Evolutionary conservation across 2,888 invertebrate genomes (phyloP).

Genomic region (Orthosia gothica): DNA sequence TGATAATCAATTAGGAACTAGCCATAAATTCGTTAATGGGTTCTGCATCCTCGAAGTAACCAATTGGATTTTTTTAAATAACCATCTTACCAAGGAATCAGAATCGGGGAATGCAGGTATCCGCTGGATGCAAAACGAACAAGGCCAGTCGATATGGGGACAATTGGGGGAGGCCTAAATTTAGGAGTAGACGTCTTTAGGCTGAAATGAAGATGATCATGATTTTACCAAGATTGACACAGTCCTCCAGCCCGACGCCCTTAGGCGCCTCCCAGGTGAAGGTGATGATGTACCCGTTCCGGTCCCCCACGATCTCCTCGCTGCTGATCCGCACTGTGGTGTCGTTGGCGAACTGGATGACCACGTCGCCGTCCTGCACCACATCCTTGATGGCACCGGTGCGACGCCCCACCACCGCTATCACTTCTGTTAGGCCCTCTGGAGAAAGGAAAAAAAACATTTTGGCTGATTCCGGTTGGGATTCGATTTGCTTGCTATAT

Average conservation of each 20-base stretch:
- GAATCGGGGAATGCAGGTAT: no score
- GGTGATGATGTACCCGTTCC: slow-evolving; percentile 78
- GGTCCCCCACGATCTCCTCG: slow-evolving; percentile 74
- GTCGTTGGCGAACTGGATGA: slow-evolving; percentile 82
- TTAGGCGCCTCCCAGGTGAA: slow-evolving; percentile 83
- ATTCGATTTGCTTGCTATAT: no score
- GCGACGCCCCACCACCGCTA: slow-evolving; percentile 82
- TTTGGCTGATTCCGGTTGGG: no score
- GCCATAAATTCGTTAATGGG: background rate
- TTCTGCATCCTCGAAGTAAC: background rate
- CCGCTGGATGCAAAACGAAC: no score
- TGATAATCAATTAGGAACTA: background rate
- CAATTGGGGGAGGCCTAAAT: no score
- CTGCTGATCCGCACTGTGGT: slow-evolving; percentile 80
- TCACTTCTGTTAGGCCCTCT: slow-evolving; percentile 79
- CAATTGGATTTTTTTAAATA: no score
- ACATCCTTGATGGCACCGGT: slow-evolving; percentile 80
- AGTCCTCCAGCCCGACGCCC: slow-evolving; percentile 79
- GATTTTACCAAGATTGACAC: slow-evolving; percentile 82
- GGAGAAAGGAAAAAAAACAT: background rate
- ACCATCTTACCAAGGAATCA: no score
- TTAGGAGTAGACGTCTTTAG: no score
- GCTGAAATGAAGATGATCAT: no score
- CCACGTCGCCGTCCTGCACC: slow-evolving; percentile 79
- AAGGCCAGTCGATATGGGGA: no score